Evolutionary conservation across 2,113 vertebrate genomes (phyloP), one percentile per base, ranked within the genome.

Genomic region (Clinocottus analis): DNA sequence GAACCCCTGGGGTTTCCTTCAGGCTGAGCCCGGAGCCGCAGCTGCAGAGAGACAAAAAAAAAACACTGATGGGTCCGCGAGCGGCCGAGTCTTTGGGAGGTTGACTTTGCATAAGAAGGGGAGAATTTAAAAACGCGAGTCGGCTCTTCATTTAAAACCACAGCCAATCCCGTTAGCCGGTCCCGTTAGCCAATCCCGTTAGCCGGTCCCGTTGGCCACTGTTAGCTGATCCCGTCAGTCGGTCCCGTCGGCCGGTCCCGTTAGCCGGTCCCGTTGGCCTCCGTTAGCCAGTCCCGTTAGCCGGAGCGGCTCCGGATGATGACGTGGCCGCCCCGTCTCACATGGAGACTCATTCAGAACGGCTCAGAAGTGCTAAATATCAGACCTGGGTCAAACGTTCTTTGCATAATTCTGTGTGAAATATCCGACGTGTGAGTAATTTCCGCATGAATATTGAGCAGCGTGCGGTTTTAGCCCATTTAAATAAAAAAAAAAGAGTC

Each of bases 141-240:
- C 62, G 58, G 14, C 53, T 41, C 16, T 55, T 47, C 35, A 56
- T 55, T 65, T 25, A 56, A n/a, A 1, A 75, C 35, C 60, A 11
- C 1, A 75, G 31, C 60, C 5, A n/a, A 75, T 64, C 60, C 72
- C 53, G 72, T 63, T 39, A 61, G 41, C 60, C 3, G 29, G 56
- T 64, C 60, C 72, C 53, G 72, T 63, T 39, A 61, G 41, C 70
- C n/a, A n/a, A 75, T 64, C 60, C 72, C 53, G 72, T 63, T 39
- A 61, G 41, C 60, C 3, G 29, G 56, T 64, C 60, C 72, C 53
- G 72, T 63, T 39, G 49, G 41, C 70, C n/a, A n/a, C n/a, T n/a
- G n/a, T n/a, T n/a, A 75, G 31, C 60, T 2, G 29, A 75, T 64
- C 60, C 72, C 53, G 72, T 63, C 27, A 61, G 41, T 47, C 3